Base-by-base conservation (phyloP, 1,140 invertebrate genomes). In the Chelonus insularis region DNA sequence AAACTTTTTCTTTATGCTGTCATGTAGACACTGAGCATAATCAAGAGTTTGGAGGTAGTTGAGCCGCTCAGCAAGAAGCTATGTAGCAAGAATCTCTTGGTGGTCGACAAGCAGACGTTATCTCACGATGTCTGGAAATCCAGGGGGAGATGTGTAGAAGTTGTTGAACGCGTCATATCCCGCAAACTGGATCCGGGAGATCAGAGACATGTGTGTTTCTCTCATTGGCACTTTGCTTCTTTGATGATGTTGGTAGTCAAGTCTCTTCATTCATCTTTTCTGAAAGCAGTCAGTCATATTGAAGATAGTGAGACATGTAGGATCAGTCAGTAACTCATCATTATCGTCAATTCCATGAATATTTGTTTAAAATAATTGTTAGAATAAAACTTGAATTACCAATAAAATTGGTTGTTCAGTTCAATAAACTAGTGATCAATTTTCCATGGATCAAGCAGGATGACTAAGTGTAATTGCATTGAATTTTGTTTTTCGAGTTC, bases 71-170 rank as follows among this genome's bases (percentile, higher is more conserved):
- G n/a, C n/a, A n/a, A n/a, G n/a, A n/a, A n/a, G n/a, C n/a, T n/a
- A n/a, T n/a, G n/a, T n/a, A n/a, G n/a, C n/a, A n/a, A 9, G 12
- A 14, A n/a, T n/a, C 36, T 39, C 36, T 39, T 11, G 36, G 36
- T 39, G 36, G 36, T 29, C 25, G 25, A 7, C 25, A 29, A 29
- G 7, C 12, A 14, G 36, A 39, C 36, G 36, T 39, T 39, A 39
- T 45, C 43, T 45, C 43, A 18, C 43, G 43, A 45, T 18, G 43
- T 45, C 43, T 45, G 43, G 47, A 50, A 18, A 50, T 45, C 16
- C 41, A 14, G 12, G 9, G 14, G 41, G 21, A 18, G 21, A 23
- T 7, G 25, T 29, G 25, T 29, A 29, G 25, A 29, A 29, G 25
- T 29, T 29, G 25, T 29, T 29, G 25, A 29, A 29, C 16, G 43